Percentiles rank a stretch among this genome's conserved stretches.
phyloP scores from a whole-genome alignment of 2,113 vertebrate species.

The Lasiurus cinereus region DNA sequence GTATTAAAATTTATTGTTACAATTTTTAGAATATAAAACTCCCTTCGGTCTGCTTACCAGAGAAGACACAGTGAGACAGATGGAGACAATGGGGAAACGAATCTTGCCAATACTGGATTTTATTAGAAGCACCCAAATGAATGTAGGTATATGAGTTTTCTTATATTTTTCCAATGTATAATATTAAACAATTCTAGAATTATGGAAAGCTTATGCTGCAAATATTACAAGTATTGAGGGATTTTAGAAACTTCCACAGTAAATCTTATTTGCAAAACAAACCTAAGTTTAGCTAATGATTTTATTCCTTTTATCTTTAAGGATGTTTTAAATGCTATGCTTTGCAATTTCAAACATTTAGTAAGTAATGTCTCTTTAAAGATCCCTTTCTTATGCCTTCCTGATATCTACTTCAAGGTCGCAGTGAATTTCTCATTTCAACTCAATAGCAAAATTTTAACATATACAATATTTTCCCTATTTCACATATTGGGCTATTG shows the following conservation, averaged over 20 bases:
- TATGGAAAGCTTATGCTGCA: constrained; percentile 19
- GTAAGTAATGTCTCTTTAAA: constrained; percentile 10
- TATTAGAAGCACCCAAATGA: constrained; percentile 87
- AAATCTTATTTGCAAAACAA: constrained; percentile 61
- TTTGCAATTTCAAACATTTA: constrained; percentile 51
- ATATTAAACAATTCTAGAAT: constrained; percentile 40
- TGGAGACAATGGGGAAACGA: constrained; percentile 79
- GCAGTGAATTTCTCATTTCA: constrained; percentile 48
- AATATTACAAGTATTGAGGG: background rate
- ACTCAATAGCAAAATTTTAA: constrained; percentile 63
- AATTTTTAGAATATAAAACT: constrained; percentile 84
- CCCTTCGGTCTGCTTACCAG: constrained; percentile 78
- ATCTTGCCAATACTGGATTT: constrained; percentile 88
- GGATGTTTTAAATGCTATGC: background rate
- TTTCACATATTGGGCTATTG: constrained; percentile 50
- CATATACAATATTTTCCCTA: background rate
- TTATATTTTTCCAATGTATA: background rate
- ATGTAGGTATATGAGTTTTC: constrained; percentile 78
- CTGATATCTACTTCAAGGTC: constrained; percentile 61
- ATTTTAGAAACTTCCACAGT: constrained; percentile 38
- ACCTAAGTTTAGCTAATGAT: constrained; percentile 55
- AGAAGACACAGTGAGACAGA: constrained; percentile 79
- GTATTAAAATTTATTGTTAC: constrained; percentile 67
- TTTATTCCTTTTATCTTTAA: constrained; percentile 47
- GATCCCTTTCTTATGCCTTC: constrained; percentile 51